Base-by-base conservation (phyloP, 2,888 invertebrate species). In the Hypomecis atomaria region DNA sequence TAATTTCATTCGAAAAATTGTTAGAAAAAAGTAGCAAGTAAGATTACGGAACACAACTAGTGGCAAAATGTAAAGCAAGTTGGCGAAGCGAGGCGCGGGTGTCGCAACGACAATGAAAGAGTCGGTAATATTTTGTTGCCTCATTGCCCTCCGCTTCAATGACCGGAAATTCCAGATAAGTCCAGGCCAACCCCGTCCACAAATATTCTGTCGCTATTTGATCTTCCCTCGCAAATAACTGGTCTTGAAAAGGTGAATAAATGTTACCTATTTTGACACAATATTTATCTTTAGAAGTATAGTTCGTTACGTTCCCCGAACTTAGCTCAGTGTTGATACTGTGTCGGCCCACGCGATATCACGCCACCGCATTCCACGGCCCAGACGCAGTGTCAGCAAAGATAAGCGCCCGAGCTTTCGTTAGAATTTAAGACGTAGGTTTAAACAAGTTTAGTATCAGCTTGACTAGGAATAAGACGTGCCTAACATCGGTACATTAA, bases 141-240 rank as follows among this genome's bases (percentile, higher is more conserved):
- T 73, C 78, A 79, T 81, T 78, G 76, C 78, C 75, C 76, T 74
- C 66, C 69, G 84, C 81, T 81, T 78, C 84, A 87, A 87, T 88
- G 87, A 84, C 85, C 84, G 87, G 86, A 85, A 88, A 85, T 82
- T 75, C 70, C 73, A 74, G 88, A 88, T 88, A 88, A 88, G 83
- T 85, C 84, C 79, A 78, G 74, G 73, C 37, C 78, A 40, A 47
- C 47, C 42, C 73, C 81, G 79, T 77, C 67, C 78, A 77, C 76
- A 73, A 81, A 85, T 82, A 81, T 82, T 81, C 74, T 71, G 72
- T 70, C 71, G 74, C 78, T 75, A 79, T 79, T 79, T 65, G 73
- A 70, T 67, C 73, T 69, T 77, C 74, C 67, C 69, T 58, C 62
- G 65, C 68, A 66, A 74, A 78, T 74, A 76, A 72, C 72, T 78